Percentiles rank a stretch among this genome's conserved stretches.
These are phyloP conservation scores for Aphidius ervi DNA, from an alignment of 1,140 invertebrate genomes.

Conservation along the genomic window DNA sequence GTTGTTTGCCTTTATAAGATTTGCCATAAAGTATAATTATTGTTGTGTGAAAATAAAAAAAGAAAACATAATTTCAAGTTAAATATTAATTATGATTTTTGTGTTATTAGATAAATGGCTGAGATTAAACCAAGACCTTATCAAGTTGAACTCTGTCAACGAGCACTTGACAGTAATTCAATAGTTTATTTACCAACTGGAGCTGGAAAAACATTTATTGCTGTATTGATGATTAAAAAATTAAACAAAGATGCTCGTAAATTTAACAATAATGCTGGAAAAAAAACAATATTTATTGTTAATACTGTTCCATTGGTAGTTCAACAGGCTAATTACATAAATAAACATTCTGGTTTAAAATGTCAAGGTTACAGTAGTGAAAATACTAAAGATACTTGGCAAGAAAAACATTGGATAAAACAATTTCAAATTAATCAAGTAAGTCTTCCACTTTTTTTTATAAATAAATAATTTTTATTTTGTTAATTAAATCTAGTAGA, in stretches of 20 bases:
- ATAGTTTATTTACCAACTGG: slow-evolving; percentile 90
- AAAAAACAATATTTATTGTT: slow-evolving; percentile 70
- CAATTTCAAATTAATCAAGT: slow-evolving; percentile 64
- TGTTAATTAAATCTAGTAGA: no score
- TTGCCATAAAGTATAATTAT: no score
- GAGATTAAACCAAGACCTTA: slow-evolving; percentile 57
- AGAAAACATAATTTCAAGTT: no score
- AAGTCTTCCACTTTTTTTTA: neutral
- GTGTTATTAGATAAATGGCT: no score
- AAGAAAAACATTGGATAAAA: slow-evolving; percentile 58
- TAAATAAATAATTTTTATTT: no score
- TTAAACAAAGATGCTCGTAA: slow-evolving; percentile 47
- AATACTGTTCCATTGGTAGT: slow-evolving; percentile 76
- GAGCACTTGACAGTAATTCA: slow-evolving; percentile 69
- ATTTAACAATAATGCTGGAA: slow-evolving; percentile 61
- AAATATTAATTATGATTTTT: no score
- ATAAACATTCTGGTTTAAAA: slow-evolving; percentile 57
- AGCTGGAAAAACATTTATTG: slow-evolving; percentile 89
- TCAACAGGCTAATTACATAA: slow-evolving; percentile 70
- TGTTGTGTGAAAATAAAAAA: no score
- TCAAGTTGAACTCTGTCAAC: slow-evolving; percentile 71
- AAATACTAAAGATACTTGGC: slow-evolving; percentile 66
- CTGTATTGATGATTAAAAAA: slow-evolving; percentile 71
- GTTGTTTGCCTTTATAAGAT: no score
- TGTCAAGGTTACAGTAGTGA: slow-evolving; percentile 56